These are phyloP conservation scores for Aphelocoma coerulescens DNA, from an alignment of 2,113 vertebrate genomes.

Conservation along the genomic window DNA sequence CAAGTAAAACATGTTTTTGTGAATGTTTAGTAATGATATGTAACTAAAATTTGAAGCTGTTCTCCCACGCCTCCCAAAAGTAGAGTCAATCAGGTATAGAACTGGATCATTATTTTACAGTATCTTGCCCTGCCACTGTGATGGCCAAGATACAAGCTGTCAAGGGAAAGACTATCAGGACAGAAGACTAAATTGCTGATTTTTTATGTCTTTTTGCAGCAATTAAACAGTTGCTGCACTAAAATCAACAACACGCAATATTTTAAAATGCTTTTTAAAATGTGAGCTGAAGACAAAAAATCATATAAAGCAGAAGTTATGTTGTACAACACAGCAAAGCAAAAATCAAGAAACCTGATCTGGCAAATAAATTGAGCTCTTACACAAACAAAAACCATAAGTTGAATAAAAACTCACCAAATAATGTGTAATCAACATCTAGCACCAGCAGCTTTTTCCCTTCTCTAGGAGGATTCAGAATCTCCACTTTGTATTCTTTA, in stretches of 20 bases:
- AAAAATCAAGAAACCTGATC: background rate
- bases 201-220: background rate
- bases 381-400: background rate
- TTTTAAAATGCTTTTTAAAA: background rate
- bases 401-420: slow-evolving; percentile 80
- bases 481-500: slow-evolving; percentile 96
- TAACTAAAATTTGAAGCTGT: background rate
- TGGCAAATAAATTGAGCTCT: background rate
- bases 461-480: slow-evolving; percentile 91
- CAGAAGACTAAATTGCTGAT: background rate
- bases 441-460: slow-evolving; percentile 94
- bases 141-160: background rate
- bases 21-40: background rate
- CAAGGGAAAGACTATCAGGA: background rate
- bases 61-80: background rate
- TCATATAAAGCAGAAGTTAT: background rate
- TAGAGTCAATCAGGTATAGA: background rate
- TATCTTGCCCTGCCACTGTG: background rate
- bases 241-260: background rate
- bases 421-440: slow-evolving; percentile 96
- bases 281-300: background rate
- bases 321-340: background rate
- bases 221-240: background rate
- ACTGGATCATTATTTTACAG: accelerated
- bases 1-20: background rate